phyloP scores from a whole-genome alignment of 2,113 vertebrate genomes.

The Tichodroma muraria region DNA sequence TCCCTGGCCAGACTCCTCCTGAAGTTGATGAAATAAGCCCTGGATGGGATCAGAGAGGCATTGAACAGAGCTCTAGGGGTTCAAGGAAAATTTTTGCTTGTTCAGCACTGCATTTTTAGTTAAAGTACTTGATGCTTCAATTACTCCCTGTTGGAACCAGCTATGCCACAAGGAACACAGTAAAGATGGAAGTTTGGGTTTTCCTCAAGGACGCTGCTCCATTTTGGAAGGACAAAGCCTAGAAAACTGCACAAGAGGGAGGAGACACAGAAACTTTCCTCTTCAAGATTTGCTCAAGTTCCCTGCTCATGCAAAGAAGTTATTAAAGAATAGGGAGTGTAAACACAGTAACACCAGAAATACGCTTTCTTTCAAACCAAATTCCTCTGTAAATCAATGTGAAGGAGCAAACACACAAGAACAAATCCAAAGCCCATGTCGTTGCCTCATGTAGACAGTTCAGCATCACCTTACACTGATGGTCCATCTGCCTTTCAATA shows the following conservation, averaged over 20 bases:
- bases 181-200: neutral
- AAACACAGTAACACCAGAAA: neutral
- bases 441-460: neutral
- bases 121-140: neutral
- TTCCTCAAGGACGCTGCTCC: neutral
- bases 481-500: neutral
- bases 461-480: neutral
- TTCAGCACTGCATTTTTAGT: neutral
- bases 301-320: neutral
- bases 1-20: neutral
- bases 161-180: neutral
- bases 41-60: neutral
- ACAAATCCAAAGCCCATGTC: neutral
- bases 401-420: neutral
- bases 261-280: neutral
- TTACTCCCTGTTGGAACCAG: neutral
- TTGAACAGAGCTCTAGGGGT: neutral
- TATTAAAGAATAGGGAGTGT: neutral
- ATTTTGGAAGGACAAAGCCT: neutral
- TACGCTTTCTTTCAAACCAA: neutral
- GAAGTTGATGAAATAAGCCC: neutral
- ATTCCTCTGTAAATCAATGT: neutral
- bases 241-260: neutral
- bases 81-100: neutral
- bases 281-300: neutral